phyloP scores from a whole-genome alignment of 2,113 vertebrate genomes.

The Herpetotheres cachinnans region DNA sequence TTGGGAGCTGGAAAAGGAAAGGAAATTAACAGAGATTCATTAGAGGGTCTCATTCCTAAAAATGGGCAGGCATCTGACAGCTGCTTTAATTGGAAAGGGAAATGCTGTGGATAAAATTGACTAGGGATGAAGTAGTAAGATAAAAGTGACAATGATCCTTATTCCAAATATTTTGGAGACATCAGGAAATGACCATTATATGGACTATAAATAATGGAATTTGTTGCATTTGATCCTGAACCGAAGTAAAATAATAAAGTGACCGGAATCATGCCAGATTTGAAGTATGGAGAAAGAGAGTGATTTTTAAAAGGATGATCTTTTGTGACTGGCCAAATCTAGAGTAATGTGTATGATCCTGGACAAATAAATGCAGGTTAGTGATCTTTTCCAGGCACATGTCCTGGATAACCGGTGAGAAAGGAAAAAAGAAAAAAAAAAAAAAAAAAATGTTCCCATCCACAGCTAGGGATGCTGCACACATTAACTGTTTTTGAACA shows the following conservation, averaged over 20 bases:
- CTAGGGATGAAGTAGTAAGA: conserved; percentile 15
- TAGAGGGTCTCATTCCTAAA: conserved; percentile 70
- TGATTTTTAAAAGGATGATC: conserved; percentile 8
- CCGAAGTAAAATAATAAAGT: background rate
- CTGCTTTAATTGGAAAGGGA: conserved; percentile 56
- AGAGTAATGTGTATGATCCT: conserved; percentile 26
- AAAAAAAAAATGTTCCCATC: background rate
- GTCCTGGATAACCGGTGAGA: background rate
- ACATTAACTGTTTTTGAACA: background rate
- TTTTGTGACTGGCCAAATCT: conserved; percentile 38
- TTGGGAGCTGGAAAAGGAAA: conserved; percentile 85
- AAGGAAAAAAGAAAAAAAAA: background rate
- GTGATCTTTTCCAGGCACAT: background rate
- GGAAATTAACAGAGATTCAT: conserved; percentile 79
- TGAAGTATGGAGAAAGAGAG: background rate
- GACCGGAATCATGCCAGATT: conserved; percentile 5
- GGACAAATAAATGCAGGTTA: conserved; percentile 15
- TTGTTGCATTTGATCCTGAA: conserved; percentile 4
- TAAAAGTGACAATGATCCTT: conserved; percentile 27
- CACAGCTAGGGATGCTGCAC: background rate
- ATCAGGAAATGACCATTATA: background rate
- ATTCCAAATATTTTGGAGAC: conserved; percentile 2
- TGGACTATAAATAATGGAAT: background rate
- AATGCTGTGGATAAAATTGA: conserved; percentile 63
- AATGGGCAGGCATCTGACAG: conserved; percentile 60